These are phyloP conservation scores for Musca domestica DNA, from an alignment of 1,140 invertebrate species.

Conservation along the genomic window DNA sequence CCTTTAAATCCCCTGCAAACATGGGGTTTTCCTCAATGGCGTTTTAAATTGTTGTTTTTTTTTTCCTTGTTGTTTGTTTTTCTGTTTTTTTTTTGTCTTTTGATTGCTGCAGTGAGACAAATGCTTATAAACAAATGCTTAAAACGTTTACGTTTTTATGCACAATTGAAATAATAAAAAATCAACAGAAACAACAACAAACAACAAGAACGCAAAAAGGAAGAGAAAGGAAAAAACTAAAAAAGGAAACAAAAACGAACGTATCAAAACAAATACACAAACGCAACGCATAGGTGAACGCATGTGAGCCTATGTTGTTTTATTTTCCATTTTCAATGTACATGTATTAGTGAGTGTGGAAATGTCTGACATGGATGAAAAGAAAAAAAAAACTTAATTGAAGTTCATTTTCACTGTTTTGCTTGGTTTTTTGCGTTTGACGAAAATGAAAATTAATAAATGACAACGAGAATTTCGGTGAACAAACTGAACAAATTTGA, in stretches of 20 bases:
- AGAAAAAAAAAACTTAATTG: too few species aligned
- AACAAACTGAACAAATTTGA: neutral
- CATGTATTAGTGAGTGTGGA: too few species aligned
- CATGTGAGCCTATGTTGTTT: too few species aligned
- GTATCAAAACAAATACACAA: neutral
- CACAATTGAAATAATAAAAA: constrained; percentile 21
- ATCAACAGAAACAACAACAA: neutral
- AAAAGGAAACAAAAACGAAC: neutral
- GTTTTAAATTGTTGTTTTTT: neutral
- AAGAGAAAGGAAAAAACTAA: neutral
- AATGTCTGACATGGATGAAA: too few species aligned
- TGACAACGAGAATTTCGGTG: constrained; percentile 13
- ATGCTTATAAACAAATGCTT: constrained; percentile 19
- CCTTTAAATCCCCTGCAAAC: too few species aligned
- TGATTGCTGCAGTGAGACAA: neutral
- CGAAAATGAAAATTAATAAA: constrained; percentile 14
- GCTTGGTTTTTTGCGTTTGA: neutral
- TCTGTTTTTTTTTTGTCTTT: neutral
- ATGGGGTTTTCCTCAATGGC: too few species aligned
- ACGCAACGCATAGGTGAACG: neutral
- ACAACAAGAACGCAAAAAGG: constrained; percentile 1
- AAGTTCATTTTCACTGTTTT: too few species aligned
- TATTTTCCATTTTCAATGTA: too few species aligned
- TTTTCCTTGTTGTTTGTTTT: neutral
- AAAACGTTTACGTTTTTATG: constrained; percentile 26